A percentile compares a stretch with the other conserved stretches of the same genome.
These are phyloP conservation scores for Fragum whitleyi DNA, from an alignment of 2,888 invertebrate species.

Conservation along the genomic window DNA sequence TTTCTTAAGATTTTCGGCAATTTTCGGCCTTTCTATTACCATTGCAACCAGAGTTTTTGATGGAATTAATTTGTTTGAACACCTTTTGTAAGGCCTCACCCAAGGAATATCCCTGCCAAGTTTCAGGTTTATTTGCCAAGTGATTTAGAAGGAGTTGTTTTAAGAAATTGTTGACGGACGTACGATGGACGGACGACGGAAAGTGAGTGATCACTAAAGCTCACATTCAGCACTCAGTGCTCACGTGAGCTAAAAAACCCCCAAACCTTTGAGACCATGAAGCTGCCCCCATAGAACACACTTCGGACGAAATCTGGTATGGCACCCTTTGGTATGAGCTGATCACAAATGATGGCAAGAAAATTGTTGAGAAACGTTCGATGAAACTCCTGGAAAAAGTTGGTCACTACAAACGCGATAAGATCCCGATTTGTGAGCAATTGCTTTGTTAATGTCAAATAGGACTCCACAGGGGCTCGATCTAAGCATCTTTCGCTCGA, in stretches of 20 bases:
- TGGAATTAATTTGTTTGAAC: too few species aligned
- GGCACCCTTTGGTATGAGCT: constrained; percentile 70
- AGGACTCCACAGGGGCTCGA: constrained; percentile 56
- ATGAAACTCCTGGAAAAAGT: constrained; percentile 80
- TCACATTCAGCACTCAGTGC: too few species aligned
- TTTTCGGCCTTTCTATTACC: too few species aligned
- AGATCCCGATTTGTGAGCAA: constrained; percentile 77
- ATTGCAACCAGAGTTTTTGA: too few species aligned
- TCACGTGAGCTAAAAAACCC: neutral
- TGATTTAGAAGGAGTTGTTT: too few species aligned
- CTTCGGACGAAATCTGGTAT: constrained; percentile 71
- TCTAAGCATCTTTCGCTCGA: constrained; percentile 27
- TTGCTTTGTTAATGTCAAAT: constrained; percentile 72
- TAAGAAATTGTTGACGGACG: too few species aligned
- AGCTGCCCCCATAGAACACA: constrained; percentile 75
- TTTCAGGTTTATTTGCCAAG: too few species aligned
- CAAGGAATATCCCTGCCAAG: too few species aligned
- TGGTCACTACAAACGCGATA: constrained; percentile 79
- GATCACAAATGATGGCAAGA: constrained; percentile 77
- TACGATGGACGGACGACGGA: too few species aligned
- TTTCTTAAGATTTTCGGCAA: too few species aligned
- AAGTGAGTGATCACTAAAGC: too few species aligned
- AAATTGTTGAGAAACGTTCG: constrained; percentile 75
- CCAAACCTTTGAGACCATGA: constrained; percentile 71
- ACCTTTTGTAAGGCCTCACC: too few species aligned